Conservation (phyloP, 1,140 invertebrate species). For the Trichogramma pretiosum region DNA sequence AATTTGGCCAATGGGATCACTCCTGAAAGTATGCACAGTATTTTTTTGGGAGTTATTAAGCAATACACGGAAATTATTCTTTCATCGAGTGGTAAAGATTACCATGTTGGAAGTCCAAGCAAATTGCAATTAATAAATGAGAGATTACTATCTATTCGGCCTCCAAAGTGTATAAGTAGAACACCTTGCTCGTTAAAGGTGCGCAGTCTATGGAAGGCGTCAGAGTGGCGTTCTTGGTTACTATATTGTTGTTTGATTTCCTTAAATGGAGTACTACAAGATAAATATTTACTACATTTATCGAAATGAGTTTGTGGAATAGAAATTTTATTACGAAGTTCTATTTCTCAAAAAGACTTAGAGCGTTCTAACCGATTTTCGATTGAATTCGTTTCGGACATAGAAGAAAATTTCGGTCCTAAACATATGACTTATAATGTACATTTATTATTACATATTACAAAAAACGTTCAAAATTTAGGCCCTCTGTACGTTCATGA, state of each 20-base stretch:
- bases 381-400: constrained; percentile 7
- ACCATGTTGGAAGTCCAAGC: constrained; percentile 5
- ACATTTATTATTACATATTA: constrained; percentile 19
- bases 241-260: constrained; percentile 14
- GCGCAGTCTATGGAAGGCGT: constrained; percentile 15
- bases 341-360: constrained; percentile 9
- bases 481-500: constrained; percentile 7
- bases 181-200: neutral
- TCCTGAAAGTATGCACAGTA: constrained; percentile 19
- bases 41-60: constrained; percentile 15
- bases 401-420: constrained; percentile 12
- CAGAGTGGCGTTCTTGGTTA: constrained; percentile 19
- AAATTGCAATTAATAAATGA: neutral
- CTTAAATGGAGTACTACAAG: constrained; percentile 4
- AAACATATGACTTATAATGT: constrained; percentile 19
- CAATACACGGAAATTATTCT: constrained; percentile 11
- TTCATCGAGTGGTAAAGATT: neutral
- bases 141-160: constrained; percentile 5
- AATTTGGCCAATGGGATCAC: constrained; percentile 18
- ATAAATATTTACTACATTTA: constrained; percentile 17
- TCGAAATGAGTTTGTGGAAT: constrained; percentile 10
- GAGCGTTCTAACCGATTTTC: constrained; percentile 8
- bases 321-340: constrained; percentile 14
- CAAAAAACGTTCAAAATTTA: constrained; percentile 9
- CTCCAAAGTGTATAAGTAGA: constrained; percentile 4